A percentile compares a stretch with the other conserved stretches of the same genome.
Evolutionary conservation across 1,140 invertebrate species (phyloP).

Genomic region (Leptestheria dahalacensis): DNA sequence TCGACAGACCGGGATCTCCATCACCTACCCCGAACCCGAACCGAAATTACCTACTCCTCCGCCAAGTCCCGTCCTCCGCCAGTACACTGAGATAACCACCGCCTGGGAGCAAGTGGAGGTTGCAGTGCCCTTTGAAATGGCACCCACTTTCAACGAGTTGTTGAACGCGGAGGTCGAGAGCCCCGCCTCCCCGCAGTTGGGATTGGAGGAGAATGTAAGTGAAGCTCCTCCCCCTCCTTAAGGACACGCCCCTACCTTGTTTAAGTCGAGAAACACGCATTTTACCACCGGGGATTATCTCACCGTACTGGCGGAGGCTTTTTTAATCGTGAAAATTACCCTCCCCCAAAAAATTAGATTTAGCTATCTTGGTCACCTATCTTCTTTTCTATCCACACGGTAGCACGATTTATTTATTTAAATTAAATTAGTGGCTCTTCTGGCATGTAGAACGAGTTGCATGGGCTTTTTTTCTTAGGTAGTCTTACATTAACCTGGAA

Average conservation of each 20-base stretch:
- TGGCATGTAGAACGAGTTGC: too few relatives aligned
- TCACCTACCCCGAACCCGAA: not conserved
- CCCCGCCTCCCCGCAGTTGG: not conserved
- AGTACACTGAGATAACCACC: not conserved
- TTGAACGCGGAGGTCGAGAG: not conserved
- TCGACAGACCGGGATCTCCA: not conserved
- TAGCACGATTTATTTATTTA: too few relatives aligned
- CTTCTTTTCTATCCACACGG: too few relatives aligned
- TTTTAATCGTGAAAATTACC: not conserved
- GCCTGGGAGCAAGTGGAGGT: not conserved
- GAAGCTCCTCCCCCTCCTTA: too few relatives aligned
- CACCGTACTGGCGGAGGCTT: not conserved
- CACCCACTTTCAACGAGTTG: not conserved
- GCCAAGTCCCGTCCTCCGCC: not conserved
- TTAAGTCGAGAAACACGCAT: not conserved
- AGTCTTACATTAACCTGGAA: too few relatives aligned
- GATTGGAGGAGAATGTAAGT: not conserved
- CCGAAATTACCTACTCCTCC: too few relatives aligned
- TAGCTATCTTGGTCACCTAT: too few relatives aligned
- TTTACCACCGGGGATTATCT: not conserved
- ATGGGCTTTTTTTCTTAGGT: too few relatives aligned
- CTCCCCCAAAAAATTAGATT: too few relatives aligned
- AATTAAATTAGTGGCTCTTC: too few relatives aligned
- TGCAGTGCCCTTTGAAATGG: not conserved
- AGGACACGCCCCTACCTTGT: not conserved